Conservation (phyloP, 2,888 invertebrate species). For the Drosophila limbata region DNA sequence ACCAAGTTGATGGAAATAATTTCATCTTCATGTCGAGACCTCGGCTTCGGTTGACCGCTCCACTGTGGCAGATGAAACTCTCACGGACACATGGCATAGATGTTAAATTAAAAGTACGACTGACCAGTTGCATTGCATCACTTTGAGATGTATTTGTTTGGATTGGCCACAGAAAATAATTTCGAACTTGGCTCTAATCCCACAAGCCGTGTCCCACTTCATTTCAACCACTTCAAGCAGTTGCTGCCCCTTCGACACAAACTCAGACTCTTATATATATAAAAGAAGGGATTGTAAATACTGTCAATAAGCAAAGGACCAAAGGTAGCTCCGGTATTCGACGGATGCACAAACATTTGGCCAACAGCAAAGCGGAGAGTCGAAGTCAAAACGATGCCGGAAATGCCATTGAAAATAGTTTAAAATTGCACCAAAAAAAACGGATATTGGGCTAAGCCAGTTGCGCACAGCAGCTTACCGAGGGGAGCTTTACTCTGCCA, state of each 20-base stretch:
- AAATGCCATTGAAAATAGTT: slow-evolving; percentile 80
- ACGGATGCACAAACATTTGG: slow-evolving; percentile 62
- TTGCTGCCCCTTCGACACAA: background rate
- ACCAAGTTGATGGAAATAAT: background rate
- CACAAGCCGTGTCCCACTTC: background rate
- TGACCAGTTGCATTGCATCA: slow-evolving; percentile 1
- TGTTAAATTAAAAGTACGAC: slow-evolving; percentile 38
- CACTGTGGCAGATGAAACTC: background rate
- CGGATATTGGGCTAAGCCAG: slow-evolving; percentile 78
- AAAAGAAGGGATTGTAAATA: slow-evolving; percentile 24
- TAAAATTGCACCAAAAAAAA: slow-evolving; percentile 71
- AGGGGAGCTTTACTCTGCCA: background rate
- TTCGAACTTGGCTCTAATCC: slow-evolving; percentile 33
- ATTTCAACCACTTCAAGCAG: slow-evolving; percentile 1
- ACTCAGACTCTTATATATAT: background rate
- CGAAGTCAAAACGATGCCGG: slow-evolving; percentile 69
- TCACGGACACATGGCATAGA: background rate
- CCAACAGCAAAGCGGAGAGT: slow-evolving; percentile 12
- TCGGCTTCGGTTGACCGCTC: background rate
- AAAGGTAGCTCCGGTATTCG: slow-evolving; percentile 20
- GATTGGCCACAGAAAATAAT: slow-evolving; percentile 37
- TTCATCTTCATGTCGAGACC: background rate
- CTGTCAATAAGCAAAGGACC: slow-evolving; percentile 51
- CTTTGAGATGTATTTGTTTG: slow-evolving; percentile 8
- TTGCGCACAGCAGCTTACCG: slow-evolving; percentile 63